Evolutionary conservation across 1,140 invertebrate species (phyloP).

Genomic region (Drosophila tristis): DNA sequence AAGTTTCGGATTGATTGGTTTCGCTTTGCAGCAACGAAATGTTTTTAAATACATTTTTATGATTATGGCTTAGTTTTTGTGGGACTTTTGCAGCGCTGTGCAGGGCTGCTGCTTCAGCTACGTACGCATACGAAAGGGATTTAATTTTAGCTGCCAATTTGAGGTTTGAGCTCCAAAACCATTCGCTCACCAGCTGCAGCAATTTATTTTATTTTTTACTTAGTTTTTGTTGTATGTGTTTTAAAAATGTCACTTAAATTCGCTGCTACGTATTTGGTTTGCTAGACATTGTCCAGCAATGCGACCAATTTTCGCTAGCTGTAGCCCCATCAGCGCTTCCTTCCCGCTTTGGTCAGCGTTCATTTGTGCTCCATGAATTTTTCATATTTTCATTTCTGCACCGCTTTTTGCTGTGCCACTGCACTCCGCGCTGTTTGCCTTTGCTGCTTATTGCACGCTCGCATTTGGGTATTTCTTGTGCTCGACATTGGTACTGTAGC

Average conservation of each 20-base stretch:
- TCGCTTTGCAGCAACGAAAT: too few species aligned
- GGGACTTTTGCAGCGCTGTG: too few species aligned
- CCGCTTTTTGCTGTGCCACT: not conserved
- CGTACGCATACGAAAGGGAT: too few species aligned
- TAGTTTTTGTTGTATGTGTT: too few species aligned
- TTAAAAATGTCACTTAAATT: too few species aligned
- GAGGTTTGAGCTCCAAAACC: too few species aligned
- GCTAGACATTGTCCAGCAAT: not conserved
- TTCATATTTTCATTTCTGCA: conserved; percentile 40
- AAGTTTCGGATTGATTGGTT: conserved; percentile 9
- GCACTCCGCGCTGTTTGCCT: too few species aligned
- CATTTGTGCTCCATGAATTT: conserved; percentile 18
- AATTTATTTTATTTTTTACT: too few species aligned
- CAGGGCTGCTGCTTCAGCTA: too few species aligned
- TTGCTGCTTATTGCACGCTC: not conserved
- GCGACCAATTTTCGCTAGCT: conserved; percentile 17
- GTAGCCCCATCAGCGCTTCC: too few species aligned
- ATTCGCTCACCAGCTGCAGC: too few species aligned
- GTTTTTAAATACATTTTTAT: not conserved
- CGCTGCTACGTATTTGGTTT: not conserved
- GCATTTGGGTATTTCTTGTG: conserved; percentile 21
- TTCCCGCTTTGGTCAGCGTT: not conserved
- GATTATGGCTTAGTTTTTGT: not conserved
- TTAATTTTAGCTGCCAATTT: too few species aligned
- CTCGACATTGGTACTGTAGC: not conserved